Base-by-base conservation (phyloP, 2,888 invertebrate species). In the Cheilosia vulpina region DNA sequence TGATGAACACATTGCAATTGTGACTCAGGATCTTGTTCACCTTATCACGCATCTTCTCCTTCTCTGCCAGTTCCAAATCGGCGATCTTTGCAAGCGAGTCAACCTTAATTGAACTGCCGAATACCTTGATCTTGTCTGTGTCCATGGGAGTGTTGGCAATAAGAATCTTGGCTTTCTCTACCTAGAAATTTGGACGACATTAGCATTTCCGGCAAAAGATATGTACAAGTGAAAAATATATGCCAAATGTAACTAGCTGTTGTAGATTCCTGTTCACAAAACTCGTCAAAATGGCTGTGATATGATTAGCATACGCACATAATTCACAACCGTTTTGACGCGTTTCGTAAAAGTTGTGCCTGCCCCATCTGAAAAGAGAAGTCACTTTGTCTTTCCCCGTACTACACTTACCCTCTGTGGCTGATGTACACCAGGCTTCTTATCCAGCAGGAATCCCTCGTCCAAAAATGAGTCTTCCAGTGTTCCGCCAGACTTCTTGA, bases 111-210 rank as follows among this genome's bases (percentile, higher is more conserved):
- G 98, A 96, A 52, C 98, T 98, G 55, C 99, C 99, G 93, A 99
- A 99, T 24, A 99, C 96, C 94, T 99, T 99, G 88, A 99, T 98
- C 93, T 99, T 99, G 91, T 99, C 99, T 0, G 99, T 98, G 93
- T 99, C 99, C 99, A 99, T 99, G 0, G 99, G 98, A 11, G 99
- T 99, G 92, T 99, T 99, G 13, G 99, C 99, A 89, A 99, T 98
- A 27, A 99, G 94, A 90, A 99, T 99, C 90, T 95, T 96, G 1
- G 99, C 99, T 90, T 99, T 98, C 90, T 98, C 98, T 88, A 99
- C 90, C 91, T 91, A 65, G 9, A 71, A 87, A 85, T 66, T 63
- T 4, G 15, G 11, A 21, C 15, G 53, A 15, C 19, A 47, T 80
- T 71, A 62, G 38, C 13, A 17, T 57, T 38, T 31, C 15, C 19